A percentile compares a stretch with the other conserved stretches of the same genome.
phyloP scores from a whole-genome alignment of 1,140 invertebrate species.

The Temnothorax curvispinosus region DNA sequence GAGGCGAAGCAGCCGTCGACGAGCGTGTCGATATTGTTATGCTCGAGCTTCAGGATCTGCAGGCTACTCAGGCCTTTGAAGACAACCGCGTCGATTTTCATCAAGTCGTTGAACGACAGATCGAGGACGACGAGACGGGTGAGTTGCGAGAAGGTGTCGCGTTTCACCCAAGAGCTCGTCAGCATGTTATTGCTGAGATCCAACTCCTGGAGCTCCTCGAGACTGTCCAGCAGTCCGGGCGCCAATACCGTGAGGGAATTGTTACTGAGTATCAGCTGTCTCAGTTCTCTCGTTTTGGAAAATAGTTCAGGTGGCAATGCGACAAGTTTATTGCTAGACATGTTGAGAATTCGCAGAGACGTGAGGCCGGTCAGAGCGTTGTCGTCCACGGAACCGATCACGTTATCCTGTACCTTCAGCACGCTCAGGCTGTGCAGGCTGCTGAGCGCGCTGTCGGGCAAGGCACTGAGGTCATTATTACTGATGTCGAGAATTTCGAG shows the following conservation, averaged over 20 bases:
- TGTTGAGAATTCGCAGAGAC: slow-evolving; percentile 89
- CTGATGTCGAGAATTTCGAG: slow-evolving; percentile 91
- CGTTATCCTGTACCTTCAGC: slow-evolving; percentile 91
- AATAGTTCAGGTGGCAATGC: slow-evolving; percentile 92
- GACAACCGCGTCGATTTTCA: slow-evolving; percentile 89
- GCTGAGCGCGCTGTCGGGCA: slow-evolving; percentile 90
- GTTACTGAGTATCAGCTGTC: slow-evolving; percentile 92
- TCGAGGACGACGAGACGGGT: slow-evolving; percentile 91
- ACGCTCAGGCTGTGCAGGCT: slow-evolving; percentile 89
- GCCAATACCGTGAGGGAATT: slow-evolving; percentile 92
- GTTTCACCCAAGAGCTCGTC: slow-evolving; percentile 92
- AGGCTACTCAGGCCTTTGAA: slow-evolving; percentile 92
- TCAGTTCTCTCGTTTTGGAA: slow-evolving; percentile 88
- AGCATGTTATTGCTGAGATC: slow-evolving; percentile 92
- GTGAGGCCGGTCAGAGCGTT: slow-evolving; percentile 90
- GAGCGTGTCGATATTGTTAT: slow-evolving; percentile 91
- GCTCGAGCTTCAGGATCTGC: slow-evolving; percentile 91
- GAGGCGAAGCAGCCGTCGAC: slow-evolving; percentile 91
- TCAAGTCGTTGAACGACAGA: slow-evolving; percentile 91
- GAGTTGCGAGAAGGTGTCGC: slow-evolving; percentile 91
- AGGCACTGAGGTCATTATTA: slow-evolving; percentile 89
- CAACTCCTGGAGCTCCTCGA: slow-evolving; percentile 91
- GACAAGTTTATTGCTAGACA: slow-evolving; percentile 92
- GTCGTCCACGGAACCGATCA: slow-evolving; percentile 90
- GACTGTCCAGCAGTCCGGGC: slow-evolving; percentile 90